Evolutionary conservation across 2,113 vertebrate species (phyloP), one percentile per base, ranked within the genome.

Genomic region (Ophthalmolycus amberensis): DNA sequence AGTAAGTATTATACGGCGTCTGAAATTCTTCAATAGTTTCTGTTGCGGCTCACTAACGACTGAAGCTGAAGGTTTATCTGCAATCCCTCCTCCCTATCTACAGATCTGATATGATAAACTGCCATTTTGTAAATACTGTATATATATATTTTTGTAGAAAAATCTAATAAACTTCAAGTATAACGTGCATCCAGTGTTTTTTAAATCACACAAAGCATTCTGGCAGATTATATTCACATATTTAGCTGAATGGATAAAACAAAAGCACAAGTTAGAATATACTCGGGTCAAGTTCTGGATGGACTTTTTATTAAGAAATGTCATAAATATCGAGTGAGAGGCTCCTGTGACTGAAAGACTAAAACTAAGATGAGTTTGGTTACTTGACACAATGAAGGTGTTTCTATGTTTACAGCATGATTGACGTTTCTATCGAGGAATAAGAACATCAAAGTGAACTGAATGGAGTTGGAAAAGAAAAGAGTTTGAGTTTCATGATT

Each of bases 121-220:
- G 90, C 93, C 90, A 84, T 89, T 92, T 90, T 95, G 92, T 94
- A 90, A 89, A 95, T 94, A 85, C 78, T 84, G 77, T 93, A 89
- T 88, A 85, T 67, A 66, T 67, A 46, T 68, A 22, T 52, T 90
- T 91, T 91, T 88, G 29, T n/a, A 70, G 64, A 80, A 80, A 77
- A 87, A 44, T 79, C 71, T 71, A 95, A 94, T 91, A 91, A 94
- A 90, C 85, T 66, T 75, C 3, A 77, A 79, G 15, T 77, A 74
- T 77, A 69, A 68, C 75, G 3, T 11, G 9, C 34, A 44, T 44
- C n/a, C 1, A 4, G 10, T 58, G 58, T 60, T n/a, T 2, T 16
- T 20, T 42, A 8, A 46, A 11, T 59, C 11, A 10, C 62, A 18
- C 3, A 11, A 3, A 18, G 14, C 11, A 11, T 22, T 8, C 7